Percentiles rank a stretch among this genome's conserved stretches.
Evolutionary conservation across 2,113 vertebrate species (phyloP).

Genomic region (Gopherus evgoodei): DNA sequence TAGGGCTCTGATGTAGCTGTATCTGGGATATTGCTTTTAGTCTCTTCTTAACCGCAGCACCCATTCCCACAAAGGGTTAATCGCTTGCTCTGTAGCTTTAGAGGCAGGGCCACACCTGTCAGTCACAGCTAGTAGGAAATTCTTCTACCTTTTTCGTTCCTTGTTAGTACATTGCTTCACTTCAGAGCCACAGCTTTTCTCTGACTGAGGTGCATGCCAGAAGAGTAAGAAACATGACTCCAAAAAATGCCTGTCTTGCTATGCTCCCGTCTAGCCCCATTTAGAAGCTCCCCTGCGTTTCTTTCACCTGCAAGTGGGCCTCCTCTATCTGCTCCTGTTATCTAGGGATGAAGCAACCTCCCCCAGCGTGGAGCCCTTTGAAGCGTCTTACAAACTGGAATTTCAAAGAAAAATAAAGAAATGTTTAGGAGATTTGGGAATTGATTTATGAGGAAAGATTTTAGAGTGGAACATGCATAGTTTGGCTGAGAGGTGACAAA

Average conservation of each 20-base stretch:
- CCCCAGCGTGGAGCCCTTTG: slow-evolving; percentile 15
- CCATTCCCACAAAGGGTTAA: neutral
- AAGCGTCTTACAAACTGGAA: slow-evolving; percentile 5
- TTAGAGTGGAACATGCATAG: neutral
- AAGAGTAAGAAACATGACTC: neutral
- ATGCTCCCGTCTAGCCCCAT: neutral
- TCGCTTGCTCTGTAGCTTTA: neutral
- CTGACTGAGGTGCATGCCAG: neutral
- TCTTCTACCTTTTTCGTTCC: neutral
- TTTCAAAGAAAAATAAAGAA: slow-evolving; percentile 28
- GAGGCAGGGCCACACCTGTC: neutral
- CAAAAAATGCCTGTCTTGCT: neutral
- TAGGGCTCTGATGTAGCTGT: neutral
- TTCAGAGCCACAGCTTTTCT: neutral
- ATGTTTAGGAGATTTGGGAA: neutral
- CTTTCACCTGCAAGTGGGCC: neutral
- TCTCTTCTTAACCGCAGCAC: neutral
- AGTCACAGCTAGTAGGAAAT: neutral
- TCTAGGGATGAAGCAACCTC: slow-evolving; percentile 10
- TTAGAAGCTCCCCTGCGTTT: neutral
- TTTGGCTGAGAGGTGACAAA: slow-evolving; percentile 23
- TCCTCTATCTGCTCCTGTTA: neutral
- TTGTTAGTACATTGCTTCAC: neutral
- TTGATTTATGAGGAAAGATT: slow-evolving; percentile 8
- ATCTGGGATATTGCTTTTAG: neutral